Percentiles rank a stretch among this genome's conserved stretches.
These are phyloP conservation scores for Athalia circularis DNA, from an alignment of 2,888 invertebrate species.

Conservation along the genomic window DNA sequence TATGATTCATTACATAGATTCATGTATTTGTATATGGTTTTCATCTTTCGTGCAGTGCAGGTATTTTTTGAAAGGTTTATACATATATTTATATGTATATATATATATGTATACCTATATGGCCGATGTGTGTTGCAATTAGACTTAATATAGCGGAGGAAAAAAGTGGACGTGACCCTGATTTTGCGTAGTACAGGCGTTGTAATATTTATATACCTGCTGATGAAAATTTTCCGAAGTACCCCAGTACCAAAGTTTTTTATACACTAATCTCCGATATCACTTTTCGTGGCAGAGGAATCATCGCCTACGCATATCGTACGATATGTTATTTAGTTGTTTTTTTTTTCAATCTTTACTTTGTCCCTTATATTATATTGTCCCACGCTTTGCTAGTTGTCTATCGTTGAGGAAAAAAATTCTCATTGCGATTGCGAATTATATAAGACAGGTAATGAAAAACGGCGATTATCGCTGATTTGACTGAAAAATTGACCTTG, in stretches of 20 bases:
- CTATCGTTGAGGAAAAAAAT: not conserved
- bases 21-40: too few relatives aligned
- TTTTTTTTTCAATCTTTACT: not conserved
- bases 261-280: not conserved
- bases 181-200: slow-evolving; percentile 1
- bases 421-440: too few relatives aligned
- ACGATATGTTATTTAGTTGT: not conserved
- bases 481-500: not conserved
- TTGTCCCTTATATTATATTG: not conserved
- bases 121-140: too few relatives aligned
- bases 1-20: not conserved
- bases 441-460: too few relatives aligned
- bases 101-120: too few relatives aligned
- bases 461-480: not conserved
- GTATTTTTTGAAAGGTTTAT: not conserved
- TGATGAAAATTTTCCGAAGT: not conserved
- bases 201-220: slow-evolving; percentile 1
- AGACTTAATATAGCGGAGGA: not conserved
- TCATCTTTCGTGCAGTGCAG: not conserved
- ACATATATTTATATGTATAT: too few relatives aligned
- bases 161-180: not conserved
- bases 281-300: not conserved
- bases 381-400: not conserved
- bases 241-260: not conserved
- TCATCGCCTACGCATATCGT: not conserved